Conservation (phyloP, 2,113 vertebrate genomes). For the Pontoporia blainvillei region DNA sequence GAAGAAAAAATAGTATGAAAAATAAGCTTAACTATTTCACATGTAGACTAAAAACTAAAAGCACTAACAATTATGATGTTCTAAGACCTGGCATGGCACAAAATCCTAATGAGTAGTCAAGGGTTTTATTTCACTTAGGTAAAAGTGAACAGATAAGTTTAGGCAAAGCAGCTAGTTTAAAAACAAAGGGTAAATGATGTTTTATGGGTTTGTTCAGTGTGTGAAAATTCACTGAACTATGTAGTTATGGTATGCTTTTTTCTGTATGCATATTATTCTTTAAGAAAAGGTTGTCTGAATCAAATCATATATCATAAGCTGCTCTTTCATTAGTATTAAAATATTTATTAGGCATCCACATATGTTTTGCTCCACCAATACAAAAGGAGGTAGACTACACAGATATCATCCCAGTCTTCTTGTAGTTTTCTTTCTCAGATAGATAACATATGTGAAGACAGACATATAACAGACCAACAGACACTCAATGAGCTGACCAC, state of each 20-base stretch:
- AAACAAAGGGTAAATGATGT: background rate
- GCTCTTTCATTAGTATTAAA: background rate
- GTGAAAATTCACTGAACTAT: background rate
- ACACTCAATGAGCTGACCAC: background rate
- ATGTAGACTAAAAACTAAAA: constrained; percentile 15
- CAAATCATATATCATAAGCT: background rate
- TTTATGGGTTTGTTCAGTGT: background rate
- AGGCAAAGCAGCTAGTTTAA: background rate
- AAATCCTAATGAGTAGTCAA: background rate
- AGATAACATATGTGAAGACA: background rate
- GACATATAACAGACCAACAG: background rate
- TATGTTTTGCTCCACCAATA: background rate
- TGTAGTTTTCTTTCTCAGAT: background rate
- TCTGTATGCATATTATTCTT: background rate
- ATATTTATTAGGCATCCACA: background rate
- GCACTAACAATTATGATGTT: background rate
- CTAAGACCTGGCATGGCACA: background rate
- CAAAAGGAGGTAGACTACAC: background rate
- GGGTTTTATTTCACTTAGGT: background rate
- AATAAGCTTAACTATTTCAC: background rate
- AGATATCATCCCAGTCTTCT: background rate
- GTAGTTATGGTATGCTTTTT: background rate
- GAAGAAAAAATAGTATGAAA: background rate
- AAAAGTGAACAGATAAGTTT: background rate
- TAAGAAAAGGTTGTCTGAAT: background rate